Evolutionary conservation across 2,888 invertebrate species (phyloP).

Genomic region (Brenthis daphne): DNA sequence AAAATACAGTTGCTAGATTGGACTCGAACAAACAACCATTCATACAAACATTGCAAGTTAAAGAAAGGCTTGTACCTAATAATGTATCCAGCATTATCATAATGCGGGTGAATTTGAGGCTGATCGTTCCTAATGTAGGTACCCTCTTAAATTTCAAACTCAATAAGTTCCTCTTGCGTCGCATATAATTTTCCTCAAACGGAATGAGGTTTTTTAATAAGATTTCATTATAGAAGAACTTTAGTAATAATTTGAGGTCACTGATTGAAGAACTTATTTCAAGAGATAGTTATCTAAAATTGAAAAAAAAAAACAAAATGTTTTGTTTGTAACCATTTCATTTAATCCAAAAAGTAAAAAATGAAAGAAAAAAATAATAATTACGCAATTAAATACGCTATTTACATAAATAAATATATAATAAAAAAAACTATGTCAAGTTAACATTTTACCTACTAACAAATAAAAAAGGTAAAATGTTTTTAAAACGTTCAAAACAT

Average conservation of each 20-base stretch:
- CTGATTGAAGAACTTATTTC: constrained; percentile 22
- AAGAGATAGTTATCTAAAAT: constrained; percentile 12
- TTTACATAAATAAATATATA: too few species aligned
- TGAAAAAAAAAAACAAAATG: not conserved
- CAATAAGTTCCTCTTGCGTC: constrained; percentile 7
- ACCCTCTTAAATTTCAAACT: constrained; percentile 16
- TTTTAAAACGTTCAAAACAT: constrained; percentile 1
- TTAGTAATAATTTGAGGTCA: constrained; percentile 9
- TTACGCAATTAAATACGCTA: too few species aligned
- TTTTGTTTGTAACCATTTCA: constrained; percentile 1
- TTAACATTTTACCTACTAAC: not conserved
- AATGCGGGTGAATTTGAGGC: constrained; percentile 19
- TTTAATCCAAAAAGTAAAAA: constrained; percentile 4
- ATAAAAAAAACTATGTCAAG: too few species aligned
- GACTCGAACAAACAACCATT: too few species aligned
- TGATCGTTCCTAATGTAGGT: not conserved
- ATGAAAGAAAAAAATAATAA: not conserved
- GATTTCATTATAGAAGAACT: constrained; percentile 5
- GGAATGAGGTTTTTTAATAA: constrained; percentile 10
- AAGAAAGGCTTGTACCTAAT: too few species aligned
- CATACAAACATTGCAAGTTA: too few species aligned
- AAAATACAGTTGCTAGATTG: too few species aligned
- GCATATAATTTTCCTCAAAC: constrained; percentile 3
- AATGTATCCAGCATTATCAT: not conserved
- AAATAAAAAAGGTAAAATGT: constrained; percentile 1